phyloP scores from a whole-genome alignment of 2,797 vertebrate genomes.

The Acipenser oxyrinchus region DNA sequence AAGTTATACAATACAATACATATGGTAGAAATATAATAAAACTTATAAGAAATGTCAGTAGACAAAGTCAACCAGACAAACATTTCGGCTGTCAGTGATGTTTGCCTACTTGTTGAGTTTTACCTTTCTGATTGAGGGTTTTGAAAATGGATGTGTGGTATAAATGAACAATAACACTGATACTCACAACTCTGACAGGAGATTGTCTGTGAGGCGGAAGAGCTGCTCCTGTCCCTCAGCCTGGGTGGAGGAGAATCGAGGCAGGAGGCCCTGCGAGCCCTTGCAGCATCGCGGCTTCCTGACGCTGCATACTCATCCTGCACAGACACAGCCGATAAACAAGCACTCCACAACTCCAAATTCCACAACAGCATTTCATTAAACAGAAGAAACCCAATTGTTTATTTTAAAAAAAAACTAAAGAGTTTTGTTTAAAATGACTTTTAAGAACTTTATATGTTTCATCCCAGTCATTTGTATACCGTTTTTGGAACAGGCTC shows the following conservation, averaged over 20 bases:
- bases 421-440: no score
- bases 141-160: slow-evolving; percentile 1
- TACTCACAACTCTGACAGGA: slow-evolving; percentile 90
- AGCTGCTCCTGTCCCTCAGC: slow-evolving; percentile 93
- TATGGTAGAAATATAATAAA: not conserved
- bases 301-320: slow-evolving; percentile 73
- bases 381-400: no score
- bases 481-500: no score
- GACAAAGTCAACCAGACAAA: no score
- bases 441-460: no score
- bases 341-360: no score
- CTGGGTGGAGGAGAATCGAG: slow-evolving; percentile 72
- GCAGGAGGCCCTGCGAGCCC: slow-evolving; percentile 85
- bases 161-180: not conserved
- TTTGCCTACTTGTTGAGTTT: slow-evolving; percentile 2
- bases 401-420: no score
- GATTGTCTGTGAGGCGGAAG: slow-evolving; percentile 87
- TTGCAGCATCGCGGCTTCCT: slow-evolving; percentile 86
- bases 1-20: no score
- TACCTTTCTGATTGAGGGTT: slow-evolving; percentile 3
- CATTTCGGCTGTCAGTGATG: no score
- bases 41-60: not conserved
- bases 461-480: no score
- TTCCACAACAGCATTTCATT: no score
- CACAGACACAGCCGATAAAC: not conserved